Conservation (phyloP, 2,888 invertebrate genomes). For the Idaea biselata region DNA sequence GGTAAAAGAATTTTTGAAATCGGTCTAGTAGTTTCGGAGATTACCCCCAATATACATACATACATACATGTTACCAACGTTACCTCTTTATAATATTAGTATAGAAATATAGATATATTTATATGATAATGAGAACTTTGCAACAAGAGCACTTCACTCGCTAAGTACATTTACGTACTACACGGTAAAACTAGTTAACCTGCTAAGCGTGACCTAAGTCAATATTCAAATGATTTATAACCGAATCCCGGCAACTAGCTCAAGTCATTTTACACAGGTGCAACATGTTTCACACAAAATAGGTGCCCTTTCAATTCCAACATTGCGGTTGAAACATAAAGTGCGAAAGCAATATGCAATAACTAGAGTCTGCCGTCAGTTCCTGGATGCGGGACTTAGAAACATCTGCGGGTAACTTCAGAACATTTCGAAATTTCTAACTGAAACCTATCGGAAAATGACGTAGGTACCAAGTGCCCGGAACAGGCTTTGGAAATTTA, state of each 20-base stretch:
- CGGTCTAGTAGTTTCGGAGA: too few relatives aligned
- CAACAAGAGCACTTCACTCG: too few relatives aligned
- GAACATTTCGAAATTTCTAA: constrained; percentile 16
- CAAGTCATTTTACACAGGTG: background rate
- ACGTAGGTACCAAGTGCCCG: constrained; percentile 13
- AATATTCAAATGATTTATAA: background rate
- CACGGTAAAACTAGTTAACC: too few relatives aligned
- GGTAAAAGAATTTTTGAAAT: too few relatives aligned
- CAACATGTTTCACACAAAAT: background rate
- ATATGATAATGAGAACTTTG: too few relatives aligned
- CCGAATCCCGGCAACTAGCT: background rate
- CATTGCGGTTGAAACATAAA: constrained; percentile 17
- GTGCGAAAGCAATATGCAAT: constrained; percentile 37
- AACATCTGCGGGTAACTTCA: constrained; percentile 21
- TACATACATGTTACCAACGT: too few relatives aligned
- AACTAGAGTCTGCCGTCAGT: constrained; percentile 34
- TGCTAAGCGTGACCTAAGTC: background rate
- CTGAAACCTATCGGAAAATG: constrained; percentile 26
- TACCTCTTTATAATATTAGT: too few relatives aligned
- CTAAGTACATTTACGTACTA: background rate
- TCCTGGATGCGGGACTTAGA: constrained; percentile 20
- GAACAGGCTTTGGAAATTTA: constrained; percentile 15
- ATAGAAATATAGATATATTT: too few relatives aligned
- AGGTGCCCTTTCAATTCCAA: constrained; percentile 16
- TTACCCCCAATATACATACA: too few relatives aligned